Evolutionary conservation across 1,140 invertebrate species (phyloP).

Genomic region (Drosophila ananassae): DNA sequence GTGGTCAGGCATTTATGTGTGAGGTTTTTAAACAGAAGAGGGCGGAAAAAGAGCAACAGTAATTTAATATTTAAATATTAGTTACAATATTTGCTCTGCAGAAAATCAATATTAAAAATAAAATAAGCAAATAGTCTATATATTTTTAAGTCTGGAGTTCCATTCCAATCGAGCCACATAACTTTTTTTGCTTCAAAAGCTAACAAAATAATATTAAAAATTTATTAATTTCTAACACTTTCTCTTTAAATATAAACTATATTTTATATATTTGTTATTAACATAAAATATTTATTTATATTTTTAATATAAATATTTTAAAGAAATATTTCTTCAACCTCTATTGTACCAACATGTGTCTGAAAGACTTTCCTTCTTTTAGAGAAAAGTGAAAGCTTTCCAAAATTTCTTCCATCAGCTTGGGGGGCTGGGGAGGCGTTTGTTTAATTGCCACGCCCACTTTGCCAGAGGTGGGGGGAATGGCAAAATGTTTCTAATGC

Average conservation of each 20-base stretch:
- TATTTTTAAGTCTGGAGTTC: too few species aligned
- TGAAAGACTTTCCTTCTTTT: constrained; percentile 7
- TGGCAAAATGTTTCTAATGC: constrained; percentile 36
- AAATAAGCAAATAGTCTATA: too few species aligned
- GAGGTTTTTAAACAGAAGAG: constrained; percentile 1
- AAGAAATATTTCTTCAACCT: background rate
- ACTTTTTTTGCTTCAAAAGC: too few species aligned
- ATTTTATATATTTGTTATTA: background rate
- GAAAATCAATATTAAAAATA: too few species aligned
- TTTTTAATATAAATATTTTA: background rate
- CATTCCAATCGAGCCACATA: too few species aligned
- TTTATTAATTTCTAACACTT: too few species aligned
- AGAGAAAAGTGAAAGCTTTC: constrained; percentile 30
- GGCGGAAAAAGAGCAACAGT: background rate
- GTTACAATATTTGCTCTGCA: too few species aligned
- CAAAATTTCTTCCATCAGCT: constrained; percentile 10
- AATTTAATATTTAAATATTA: too few species aligned
- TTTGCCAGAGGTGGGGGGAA: background rate
- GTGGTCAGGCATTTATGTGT: constrained; percentile 20
- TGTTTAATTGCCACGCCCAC: constrained; percentile 69
- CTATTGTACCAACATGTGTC: background rate
- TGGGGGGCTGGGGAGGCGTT: constrained; percentile 18
- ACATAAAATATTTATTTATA: background rate
- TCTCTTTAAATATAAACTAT: too few species aligned
- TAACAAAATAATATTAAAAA: background rate